Evolutionary conservation across 2,113 vertebrate species (phyloP), one percentile per base, ranked within the genome.

Genomic region (Saccopteryx bilineata): DNA sequence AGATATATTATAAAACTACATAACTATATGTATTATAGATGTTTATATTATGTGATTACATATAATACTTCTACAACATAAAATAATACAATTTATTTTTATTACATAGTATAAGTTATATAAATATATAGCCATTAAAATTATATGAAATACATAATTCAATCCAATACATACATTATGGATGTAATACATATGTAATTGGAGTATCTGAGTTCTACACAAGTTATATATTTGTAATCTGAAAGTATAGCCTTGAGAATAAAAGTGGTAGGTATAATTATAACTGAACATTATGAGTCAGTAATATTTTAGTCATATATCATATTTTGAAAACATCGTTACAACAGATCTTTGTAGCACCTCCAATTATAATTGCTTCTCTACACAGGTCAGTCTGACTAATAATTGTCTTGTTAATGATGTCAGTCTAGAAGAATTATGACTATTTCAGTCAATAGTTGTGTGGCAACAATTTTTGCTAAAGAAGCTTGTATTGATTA

Each of bases 391-490:
- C 58, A 74, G 24, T 60, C 74, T 60, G 18, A 46, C 48, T 79
- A 80, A 31, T 54, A 54, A 69, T 75, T 7, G 60, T 24, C 14
- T 79, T 58, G 14, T 74, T 69, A 19, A 60, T 78, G 56, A 85
- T 18, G 39, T 7, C 46, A 78, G 2, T 46, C 5, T 56, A 66
- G 13, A 91, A 91, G 61, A 96, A 78, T 61, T 52, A 58, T 10
- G 8, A 80, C 81, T 66, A 82, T 69, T 89, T 80, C 23, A 69
- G 18, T 23, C 81, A 95, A 69, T 8, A 46, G 28, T 13, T 89
- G 12, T 33, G 24, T 78, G 13, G 56, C 61, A 82, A 82, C 61
- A 58, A 66, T 96, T 88, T 90, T 87, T 81, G 46, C 61, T 75
- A 87, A 90, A 60, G 19, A 3, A 81, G 13, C 5, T 58, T 81